phyloP scores from a whole-genome alignment of 2,113 vertebrate species.

The Passer montanus region DNA sequence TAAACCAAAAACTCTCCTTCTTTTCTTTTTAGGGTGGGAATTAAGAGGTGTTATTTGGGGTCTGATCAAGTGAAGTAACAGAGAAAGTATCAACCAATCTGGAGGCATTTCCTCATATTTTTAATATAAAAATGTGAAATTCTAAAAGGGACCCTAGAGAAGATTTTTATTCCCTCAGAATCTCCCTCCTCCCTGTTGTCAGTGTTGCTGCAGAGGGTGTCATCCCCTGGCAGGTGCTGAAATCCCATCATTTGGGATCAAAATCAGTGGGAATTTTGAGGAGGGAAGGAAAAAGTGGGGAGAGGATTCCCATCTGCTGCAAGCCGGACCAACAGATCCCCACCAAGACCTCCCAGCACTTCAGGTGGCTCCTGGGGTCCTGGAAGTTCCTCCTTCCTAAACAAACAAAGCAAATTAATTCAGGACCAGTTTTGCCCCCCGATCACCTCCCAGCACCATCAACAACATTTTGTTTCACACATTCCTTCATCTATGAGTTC shows the following conservation, averaged over 20 bases:
- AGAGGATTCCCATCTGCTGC: neutral
- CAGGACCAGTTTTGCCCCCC: neutral
- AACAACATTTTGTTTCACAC: neutral
- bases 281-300: neutral
- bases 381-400: neutral
- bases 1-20: neutral
- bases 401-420: neutral
- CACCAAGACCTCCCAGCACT: neutral
- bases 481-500: neutral
- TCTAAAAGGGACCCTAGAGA: neutral
- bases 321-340: neutral
- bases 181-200: neutral
- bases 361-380: neutral
- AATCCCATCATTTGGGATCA: neutral
- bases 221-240: accelerated
- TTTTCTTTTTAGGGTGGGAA: neutral
- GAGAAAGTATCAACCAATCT: neutral
- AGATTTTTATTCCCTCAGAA: neutral
- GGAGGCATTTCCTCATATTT: neutral
- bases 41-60: neutral
- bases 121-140: neutral
- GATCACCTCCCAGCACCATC: neutral
- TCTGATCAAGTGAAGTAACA: neutral
- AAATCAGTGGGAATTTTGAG: neutral
- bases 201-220: accelerated